phyloP scores from a whole-genome alignment of 2,797 vertebrate genomes.

The Crocodylus rhombifer region DNA sequence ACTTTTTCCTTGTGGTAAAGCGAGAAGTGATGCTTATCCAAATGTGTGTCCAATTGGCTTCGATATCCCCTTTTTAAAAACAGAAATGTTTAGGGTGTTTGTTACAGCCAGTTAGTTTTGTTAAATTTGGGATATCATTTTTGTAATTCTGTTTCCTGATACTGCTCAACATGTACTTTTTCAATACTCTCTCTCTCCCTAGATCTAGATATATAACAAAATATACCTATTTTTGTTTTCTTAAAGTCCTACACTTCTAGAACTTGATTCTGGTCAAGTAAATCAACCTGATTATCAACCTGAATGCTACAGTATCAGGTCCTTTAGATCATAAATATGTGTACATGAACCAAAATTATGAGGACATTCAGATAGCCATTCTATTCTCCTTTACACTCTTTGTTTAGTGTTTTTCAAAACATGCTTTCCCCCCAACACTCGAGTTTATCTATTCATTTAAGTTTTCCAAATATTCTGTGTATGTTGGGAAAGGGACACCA shows the following conservation, averaged over 20 bases:
- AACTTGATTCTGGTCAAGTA: background rate
- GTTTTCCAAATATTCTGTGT: background rate
- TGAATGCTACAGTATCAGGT: too few relatives aligned
- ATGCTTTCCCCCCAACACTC: background rate
- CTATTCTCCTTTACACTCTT: background rate
- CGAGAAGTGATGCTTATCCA: background rate
- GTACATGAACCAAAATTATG: background rate
- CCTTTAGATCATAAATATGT: background rate
- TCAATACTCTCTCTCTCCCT: background rate
- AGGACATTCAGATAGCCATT: background rate
- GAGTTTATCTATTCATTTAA: background rate
- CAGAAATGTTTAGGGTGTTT: background rate
- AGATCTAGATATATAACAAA: background rate
- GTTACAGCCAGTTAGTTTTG: background rate
- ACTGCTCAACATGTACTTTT: background rate
- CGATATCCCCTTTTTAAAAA: too few relatives aligned
- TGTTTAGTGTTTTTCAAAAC: background rate
- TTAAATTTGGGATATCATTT: background rate
- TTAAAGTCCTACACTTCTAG: background rate
- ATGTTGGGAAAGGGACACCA: background rate
- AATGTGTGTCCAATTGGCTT: background rate
- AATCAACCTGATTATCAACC: too few relatives aligned
- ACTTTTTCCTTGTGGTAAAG: background rate
- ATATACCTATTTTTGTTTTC: background rate
- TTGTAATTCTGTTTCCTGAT: background rate